Base-by-base conservation (phyloP, 1,140 invertebrate genomes). In the Zaprionus nigranus region DNA sequence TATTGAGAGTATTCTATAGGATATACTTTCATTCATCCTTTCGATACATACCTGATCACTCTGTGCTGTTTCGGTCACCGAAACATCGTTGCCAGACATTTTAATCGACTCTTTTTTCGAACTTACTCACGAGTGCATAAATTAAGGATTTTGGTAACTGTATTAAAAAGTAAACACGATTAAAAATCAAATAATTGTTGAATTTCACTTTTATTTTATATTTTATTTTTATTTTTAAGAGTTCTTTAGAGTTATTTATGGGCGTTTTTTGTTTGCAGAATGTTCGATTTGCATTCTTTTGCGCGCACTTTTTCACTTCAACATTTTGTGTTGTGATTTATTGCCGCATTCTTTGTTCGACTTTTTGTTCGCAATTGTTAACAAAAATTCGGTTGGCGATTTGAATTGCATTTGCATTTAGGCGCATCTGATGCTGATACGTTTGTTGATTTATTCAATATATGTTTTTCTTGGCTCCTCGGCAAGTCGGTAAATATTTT, bases 51-150 rank as follows among this genome's bases (percentile, higher is more conserved):
- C 85, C 85, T 90, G 86, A 90, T 90, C 85, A 76, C 86, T 90
- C 65, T 90, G 85, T 43, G 85, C 86, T 75, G 85, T 90, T 62
- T 90, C 85, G 75, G 86, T 90, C 57, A 79, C 73, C 61, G 85
- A 90, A 67, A 85, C 73, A 85, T 90, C 85, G 66, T 90, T 90
- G 65, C 72, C 82, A 70, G 85, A 90, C 85, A 90, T 90, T 85
- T 79, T 90, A 65, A 75, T 78, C 13, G 34, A 24, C 53, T 51
- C 22, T 38, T 57, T 49, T 59, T 51, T 62, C 53, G 53, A 46
- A 17, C 66, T 40, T 61, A 34, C 43, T 79, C 70, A 64, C 30
- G 54, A 61, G 70, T 82, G 67, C 75, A 85, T 81, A 54, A 81
- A 78, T 69, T 59, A 68, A 13, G 54, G 24, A 28, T 46, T 65